phyloP scores from a whole-genome alignment of 2,888 invertebrate species.

The Hypena proboscidalis region DNA sequence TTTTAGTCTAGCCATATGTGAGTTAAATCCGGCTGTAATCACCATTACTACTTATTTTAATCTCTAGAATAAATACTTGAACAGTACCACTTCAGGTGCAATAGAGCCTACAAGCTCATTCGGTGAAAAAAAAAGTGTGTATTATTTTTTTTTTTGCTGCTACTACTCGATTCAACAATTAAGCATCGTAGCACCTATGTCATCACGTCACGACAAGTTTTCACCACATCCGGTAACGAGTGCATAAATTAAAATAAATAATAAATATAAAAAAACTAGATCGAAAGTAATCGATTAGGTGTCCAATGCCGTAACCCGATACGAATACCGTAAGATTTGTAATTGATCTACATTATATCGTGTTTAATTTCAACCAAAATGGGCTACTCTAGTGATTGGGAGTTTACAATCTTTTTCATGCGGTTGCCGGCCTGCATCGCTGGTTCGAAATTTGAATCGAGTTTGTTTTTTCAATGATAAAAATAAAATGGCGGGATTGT shows the following conservation, averaged over 20 bases:
- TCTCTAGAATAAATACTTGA: no score
- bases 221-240: slow-evolving; percentile 63
- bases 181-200: slow-evolving; percentile 45
- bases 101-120: no score
- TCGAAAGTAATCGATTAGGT: slow-evolving; percentile 56
- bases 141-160: slow-evolving; percentile 9
- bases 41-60: no score
- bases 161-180: slow-evolving; percentile 32
- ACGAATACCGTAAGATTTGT: slow-evolving; percentile 50
- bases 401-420: slow-evolving; percentile 35
- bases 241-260: slow-evolving; percentile 55
- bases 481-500: slow-evolving; percentile 28
- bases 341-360: slow-evolving; percentile 52
- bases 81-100: no score
- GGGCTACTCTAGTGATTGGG: slow-evolving; percentile 30
- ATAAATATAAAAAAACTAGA: slow-evolving; percentile 54
- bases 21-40: no score
- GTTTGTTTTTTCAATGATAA: slow-evolving; percentile 18
- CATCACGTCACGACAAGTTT: slow-evolving; percentile 54
- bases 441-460: slow-evolving; percentile 13
- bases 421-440: slow-evolving; percentile 14
- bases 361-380: slow-evolving; percentile 40
- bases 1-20: no score
- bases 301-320: slow-evolving; percentile 51
- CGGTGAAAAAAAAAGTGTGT: background rate